Evolutionary conservation across 2,113 vertebrate species (phyloP), one percentile per base, ranked within the genome.

Genomic region (Galbula dea): DNA sequence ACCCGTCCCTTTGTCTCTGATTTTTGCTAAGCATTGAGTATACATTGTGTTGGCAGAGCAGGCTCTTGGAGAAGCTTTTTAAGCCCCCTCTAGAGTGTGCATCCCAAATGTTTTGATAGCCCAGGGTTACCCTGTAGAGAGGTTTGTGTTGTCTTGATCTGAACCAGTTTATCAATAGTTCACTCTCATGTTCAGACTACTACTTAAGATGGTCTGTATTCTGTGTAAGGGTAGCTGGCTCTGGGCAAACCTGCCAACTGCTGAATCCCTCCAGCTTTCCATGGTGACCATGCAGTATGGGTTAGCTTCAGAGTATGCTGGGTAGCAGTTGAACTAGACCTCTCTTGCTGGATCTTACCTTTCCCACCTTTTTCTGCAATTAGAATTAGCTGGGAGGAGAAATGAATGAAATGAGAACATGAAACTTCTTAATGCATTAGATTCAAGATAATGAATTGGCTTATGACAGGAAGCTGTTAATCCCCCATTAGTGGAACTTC

Each of bases 391-490:
- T 63, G 51, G 54, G 62, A 90, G 48, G 43, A 67, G n/a, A 57
- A 76, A 36, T 30, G 10, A 79, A 49, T 89, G 29, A 80, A 89
- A 76, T 34, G 32, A 85, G 54, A 91, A 73, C 3, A 15, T 72
- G 36, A 11, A 79, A 49, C 78, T 86, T 81, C 23, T 30, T 72
- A 79, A 49, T 73, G 11, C 91, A 83, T 91, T 83, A 29, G 27
- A 79, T 68, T 6, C 37, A 81, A 82, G 62, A 32, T 82, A 95
- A 76, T 84, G 77, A 89, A 85, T 86, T 68, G 32, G 19, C 48
- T 89, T 78, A 85, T 82, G 89, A 75, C 46, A 84, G 29, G 62
- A 82, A 84, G 62, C 59, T 94, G 29, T 79, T 89, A 81, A 84
- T 79, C 91, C 32, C 22, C 10, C 7, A 12, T 87, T 91, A 79